Conservation (phyloP, 2,888 invertebrate species). For the Pyrrhosoma nymphula region DNA sequence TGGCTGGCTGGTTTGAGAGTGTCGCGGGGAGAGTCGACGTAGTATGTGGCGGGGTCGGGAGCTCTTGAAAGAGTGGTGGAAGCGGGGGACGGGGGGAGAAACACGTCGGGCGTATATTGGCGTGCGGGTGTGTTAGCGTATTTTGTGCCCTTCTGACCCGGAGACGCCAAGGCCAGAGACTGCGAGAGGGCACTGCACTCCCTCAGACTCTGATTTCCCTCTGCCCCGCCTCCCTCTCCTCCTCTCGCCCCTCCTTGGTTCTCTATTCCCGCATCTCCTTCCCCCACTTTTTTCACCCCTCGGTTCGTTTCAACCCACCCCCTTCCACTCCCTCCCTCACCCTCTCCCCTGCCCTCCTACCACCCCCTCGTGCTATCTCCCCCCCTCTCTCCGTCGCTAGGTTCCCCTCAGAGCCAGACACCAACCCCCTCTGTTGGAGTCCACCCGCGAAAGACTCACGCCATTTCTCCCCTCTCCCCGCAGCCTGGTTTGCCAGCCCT, state of each 20-base stretch:
- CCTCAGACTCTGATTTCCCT: slow-evolving; percentile 48
- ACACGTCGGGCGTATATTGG: slow-evolving; percentile 34
- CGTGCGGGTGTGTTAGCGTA: slow-evolving; percentile 14
- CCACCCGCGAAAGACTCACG: slow-evolving; percentile 3
- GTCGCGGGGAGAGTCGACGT: not conserved
- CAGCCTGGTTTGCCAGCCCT: too few species aligned
- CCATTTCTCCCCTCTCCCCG: not conserved
- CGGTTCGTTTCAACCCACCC: not conserved
- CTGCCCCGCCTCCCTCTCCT: not conserved
- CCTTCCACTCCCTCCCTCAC: not conserved
- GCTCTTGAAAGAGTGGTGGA: not conserved
- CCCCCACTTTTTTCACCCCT: not conserved
- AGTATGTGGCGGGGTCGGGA: not conserved
- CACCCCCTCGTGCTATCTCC: not conserved
- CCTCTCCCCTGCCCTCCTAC: not conserved
- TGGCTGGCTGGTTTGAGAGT: not conserved
- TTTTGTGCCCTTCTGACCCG: slow-evolving; percentile 63
- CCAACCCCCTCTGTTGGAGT: slow-evolving; percentile 11
- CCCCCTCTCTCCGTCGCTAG: not conserved
- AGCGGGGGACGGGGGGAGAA: not conserved
- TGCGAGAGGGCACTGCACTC: slow-evolving; percentile 46
- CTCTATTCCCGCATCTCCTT: not conserved
- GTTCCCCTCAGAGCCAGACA: slow-evolving; percentile 32
- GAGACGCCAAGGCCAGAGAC: slow-evolving; percentile 61
- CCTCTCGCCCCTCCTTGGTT: not conserved